Percentiles rank a stretch among this genome's conserved stretches.
phyloP scores from a whole-genome alignment of 2,797 vertebrate genomes.

The Sphaeramia orbicularis region DNA sequence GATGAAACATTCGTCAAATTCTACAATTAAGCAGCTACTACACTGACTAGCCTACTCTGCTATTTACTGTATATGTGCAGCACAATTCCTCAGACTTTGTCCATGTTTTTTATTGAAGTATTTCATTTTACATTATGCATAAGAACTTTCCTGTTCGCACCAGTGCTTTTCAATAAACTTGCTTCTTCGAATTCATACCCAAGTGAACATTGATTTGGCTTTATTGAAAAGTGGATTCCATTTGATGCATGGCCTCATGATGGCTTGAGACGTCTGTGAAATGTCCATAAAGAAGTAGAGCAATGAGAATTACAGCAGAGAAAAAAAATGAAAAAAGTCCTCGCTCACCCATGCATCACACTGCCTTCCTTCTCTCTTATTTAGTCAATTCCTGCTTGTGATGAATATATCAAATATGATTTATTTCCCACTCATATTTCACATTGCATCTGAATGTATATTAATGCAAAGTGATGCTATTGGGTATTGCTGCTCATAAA shows the following conservation, averaged over 20 bases:
- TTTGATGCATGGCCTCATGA: slow-evolving; percentile 65
- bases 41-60: too few relatives aligned
- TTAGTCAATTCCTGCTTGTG: slow-evolving; percentile 52
- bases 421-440: slow-evolving; percentile 57
- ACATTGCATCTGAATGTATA: slow-evolving; percentile 64
- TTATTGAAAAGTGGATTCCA: slow-evolving; percentile 66
- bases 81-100: slow-evolving; percentile 10
- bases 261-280: slow-evolving; percentile 54
- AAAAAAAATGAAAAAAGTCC: slow-evolving; percentile 40
- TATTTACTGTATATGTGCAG: background rate
- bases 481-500: slow-evolving; percentile 40
- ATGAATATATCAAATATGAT: slow-evolving; percentile 68
- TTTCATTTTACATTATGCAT: slow-evolving; percentile 40
- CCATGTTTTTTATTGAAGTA: slow-evolving; percentile 24
- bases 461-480: slow-evolving; percentile 47
- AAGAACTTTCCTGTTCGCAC: slow-evolving; percentile 24
- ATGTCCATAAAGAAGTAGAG: slow-evolving; percentile 59
- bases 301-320: slow-evolving; percentile 58
- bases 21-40: too few relatives aligned
- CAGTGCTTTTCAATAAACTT: slow-evolving; percentile 59
- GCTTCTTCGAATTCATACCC: slow-evolving; percentile 55
- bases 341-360: slow-evolving; percentile 39
- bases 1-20: too few relatives aligned
- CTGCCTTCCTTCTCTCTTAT: slow-evolving; percentile 51
- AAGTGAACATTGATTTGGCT: slow-evolving; percentile 69